Percentiles rank a stretch among this genome's conserved stretches.
These are phyloP conservation scores for Numida meleagris DNA, from an alignment of 2,113 vertebrate genomes.

Conservation along the genomic window DNA sequence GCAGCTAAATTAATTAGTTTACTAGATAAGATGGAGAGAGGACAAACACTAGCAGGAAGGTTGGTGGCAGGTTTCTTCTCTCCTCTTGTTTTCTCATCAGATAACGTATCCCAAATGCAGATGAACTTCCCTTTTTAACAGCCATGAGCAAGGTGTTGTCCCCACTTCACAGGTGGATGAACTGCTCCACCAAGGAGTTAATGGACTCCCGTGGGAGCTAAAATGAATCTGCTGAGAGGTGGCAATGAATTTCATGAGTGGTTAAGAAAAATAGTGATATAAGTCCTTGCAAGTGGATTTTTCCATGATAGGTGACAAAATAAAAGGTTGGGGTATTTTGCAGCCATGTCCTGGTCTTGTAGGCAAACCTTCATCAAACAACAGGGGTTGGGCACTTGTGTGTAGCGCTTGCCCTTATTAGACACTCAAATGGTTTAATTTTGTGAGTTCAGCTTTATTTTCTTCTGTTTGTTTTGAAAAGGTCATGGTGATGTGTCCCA, in stretches of 20 bases:
- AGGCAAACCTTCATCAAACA: background rate
- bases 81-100: background rate
- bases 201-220: background rate
- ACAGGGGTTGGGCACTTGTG: background rate
- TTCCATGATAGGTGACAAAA: background rate
- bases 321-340: background rate
- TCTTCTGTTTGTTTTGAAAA: slow-evolving; percentile 5
- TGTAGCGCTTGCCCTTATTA: background rate
- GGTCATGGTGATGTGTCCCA: background rate
- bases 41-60: background rate
- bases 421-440: background rate
- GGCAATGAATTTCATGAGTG: background rate
- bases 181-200: background rate
- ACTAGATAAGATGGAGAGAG: background rate
- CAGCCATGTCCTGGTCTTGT: background rate
- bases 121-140: background rate
- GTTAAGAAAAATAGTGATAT: accelerated
- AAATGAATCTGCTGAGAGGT: background rate
- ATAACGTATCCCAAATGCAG: background rate
- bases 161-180: background rate
- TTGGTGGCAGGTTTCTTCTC: background rate
- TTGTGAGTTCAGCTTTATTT: background rate
- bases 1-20: background rate
- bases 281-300: background rate
- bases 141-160: background rate